Percentiles rank a stretch among this genome's conserved stretches.
Conservation (phyloP, 2,888 invertebrate species). For the Orthosia gothica region DNA sequence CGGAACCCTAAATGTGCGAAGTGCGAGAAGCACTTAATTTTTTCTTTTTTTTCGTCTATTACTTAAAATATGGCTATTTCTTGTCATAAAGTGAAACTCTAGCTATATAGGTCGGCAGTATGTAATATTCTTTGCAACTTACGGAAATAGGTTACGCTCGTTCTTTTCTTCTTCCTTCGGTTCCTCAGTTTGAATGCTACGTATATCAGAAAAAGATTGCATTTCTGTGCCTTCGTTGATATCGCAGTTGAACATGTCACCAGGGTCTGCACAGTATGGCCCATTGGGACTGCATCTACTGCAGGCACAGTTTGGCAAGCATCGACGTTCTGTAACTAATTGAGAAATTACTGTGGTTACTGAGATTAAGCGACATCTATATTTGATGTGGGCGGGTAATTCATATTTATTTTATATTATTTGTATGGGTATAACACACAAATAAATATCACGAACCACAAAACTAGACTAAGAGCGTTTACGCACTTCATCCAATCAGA, state of each 20-base stretch:
- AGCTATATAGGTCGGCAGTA: too few species aligned
- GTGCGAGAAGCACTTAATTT: too few species aligned
- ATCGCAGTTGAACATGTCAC: conserved; percentile 63
- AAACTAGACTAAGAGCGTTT: too few species aligned
- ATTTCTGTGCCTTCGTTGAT: conserved; percentile 9
- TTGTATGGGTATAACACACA: not conserved
- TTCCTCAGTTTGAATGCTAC: not conserved
- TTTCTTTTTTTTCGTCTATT: too few species aligned
- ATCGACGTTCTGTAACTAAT: conserved; percentile 58
- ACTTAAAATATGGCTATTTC: too few species aligned
- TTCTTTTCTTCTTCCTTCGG: not conserved
- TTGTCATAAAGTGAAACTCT: too few species aligned
- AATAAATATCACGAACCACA: too few species aligned
- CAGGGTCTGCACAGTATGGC: conserved; percentile 73
- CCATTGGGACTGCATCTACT: conserved; percentile 67
- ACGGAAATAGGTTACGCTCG: not conserved
- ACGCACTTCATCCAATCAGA: too few species aligned
- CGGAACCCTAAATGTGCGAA: too few species aligned
- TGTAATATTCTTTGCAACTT: not conserved
- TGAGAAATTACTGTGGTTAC: not conserved
- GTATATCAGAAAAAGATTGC: not conserved
- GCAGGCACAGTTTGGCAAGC: conserved; percentile 73
- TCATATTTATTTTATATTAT: too few species aligned
- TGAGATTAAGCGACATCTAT: too few species aligned
- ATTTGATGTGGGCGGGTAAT: too few species aligned